A percentile compares a stretch with the other conserved stretches of the same genome.
phyloP scores from a whole-genome alignment of 2,797 vertebrate species.

The Anabacerthia variegaticeps region DNA sequence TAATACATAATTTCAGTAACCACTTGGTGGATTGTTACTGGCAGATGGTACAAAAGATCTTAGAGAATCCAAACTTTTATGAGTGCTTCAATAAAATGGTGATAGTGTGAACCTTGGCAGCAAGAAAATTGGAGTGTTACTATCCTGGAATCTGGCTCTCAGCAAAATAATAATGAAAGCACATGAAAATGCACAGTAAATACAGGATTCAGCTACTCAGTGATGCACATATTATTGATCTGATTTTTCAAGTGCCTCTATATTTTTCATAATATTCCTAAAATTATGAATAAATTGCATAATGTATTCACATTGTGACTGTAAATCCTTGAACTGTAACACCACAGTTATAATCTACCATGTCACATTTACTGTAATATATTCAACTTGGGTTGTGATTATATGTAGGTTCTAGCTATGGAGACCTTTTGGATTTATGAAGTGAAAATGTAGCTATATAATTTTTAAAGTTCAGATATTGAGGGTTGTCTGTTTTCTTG shows the following conservation, averaged over 20 bases:
- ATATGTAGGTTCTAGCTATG: neutral
- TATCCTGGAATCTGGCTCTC: neutral
- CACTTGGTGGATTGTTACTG: neutral
- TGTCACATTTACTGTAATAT: neutral
- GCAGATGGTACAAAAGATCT: neutral
- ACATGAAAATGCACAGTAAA: neutral
- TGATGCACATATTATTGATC: neutral
- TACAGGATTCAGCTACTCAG: neutral
- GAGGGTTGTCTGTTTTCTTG: neutral
- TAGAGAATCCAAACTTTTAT: neutral
- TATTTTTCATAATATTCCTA: slow-evolving; percentile 1
- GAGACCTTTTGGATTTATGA: neutral
- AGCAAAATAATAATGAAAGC: neutral
- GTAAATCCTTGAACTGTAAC: neutral
- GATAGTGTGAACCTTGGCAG: neutral
- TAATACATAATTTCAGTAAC: neutral
- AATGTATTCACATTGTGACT: neutral
- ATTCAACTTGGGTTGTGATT: neutral
- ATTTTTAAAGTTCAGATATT: slow-evolving; percentile 5
- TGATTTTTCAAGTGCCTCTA: neutral
- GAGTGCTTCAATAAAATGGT: neutral
- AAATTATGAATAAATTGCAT: slow-evolving; percentile 12
- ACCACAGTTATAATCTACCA: neutral
- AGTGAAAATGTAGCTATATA: neutral
- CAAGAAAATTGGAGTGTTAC: neutral